A percentile compares a stretch with the other conserved stretches of the same genome.
Evolutionary conservation across 2,113 vertebrate genomes (phyloP).

Genomic region (Eonycteris spelaea): DNA sequence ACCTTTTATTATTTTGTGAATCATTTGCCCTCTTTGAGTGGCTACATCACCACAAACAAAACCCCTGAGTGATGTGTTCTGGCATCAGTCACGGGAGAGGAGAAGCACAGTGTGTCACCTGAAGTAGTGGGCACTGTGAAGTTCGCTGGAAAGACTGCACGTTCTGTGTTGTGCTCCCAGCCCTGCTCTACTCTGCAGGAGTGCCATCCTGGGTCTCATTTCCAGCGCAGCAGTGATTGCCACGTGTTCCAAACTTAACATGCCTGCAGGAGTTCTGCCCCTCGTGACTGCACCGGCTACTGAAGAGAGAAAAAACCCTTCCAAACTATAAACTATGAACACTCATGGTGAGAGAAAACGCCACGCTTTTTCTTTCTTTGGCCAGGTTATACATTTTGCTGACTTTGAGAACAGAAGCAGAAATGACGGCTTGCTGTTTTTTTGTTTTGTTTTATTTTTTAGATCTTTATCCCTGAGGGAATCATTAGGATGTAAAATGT

Average conservation of each 20-base stretch:
- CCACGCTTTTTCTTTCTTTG: slow-evolving; percentile 51
- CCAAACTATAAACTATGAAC: slow-evolving; percentile 58
- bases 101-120: fast-evolving
- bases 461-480: neutral
- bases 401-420: neutral
- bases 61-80: neutral
- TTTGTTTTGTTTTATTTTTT: neutral
- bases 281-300: slow-evolving; percentile 18
- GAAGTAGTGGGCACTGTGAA: fast-evolving
- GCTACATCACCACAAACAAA: neutral
- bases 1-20: neutral
- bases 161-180: fast-evolving
- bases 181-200: fast-evolving
- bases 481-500: neutral
- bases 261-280: neutral
- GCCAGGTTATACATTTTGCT: neutral
- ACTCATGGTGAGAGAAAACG: slow-evolving; percentile 52
- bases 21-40: neutral
- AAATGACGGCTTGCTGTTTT: neutral
- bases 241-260: neutral
- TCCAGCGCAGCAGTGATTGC: fast-evolving
- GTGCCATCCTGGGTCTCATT: fast-evolving
- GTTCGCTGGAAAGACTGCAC: neutral
- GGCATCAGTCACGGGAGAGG: neutral
- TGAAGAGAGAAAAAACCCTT: slow-evolving; percentile 36